These are phyloP conservation scores for Meandrusa payeni DNA, from an alignment of 2,888 invertebrate species.

Conservation along the genomic window DNA sequence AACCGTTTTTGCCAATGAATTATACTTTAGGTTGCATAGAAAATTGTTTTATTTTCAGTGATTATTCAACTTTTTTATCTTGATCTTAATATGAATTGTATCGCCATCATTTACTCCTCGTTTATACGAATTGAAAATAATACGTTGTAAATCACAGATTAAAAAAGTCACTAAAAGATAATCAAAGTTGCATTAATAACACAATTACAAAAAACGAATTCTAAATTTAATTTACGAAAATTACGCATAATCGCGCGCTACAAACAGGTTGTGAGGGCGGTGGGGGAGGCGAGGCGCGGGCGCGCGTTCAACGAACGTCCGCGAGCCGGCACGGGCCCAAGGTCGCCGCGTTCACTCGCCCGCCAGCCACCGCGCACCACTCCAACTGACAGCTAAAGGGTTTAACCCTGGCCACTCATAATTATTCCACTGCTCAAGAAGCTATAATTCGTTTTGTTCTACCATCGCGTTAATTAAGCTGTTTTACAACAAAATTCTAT, in stretches of 20 bases:
- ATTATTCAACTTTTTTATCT: too few relatives aligned
- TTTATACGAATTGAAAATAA: too few relatives aligned
- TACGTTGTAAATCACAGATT: too few relatives aligned
- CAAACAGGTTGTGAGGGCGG: slow-evolving; percentile 57
- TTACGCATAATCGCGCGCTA: slow-evolving; percentile 54
- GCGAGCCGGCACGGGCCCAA: slow-evolving; percentile 73
- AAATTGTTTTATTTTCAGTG: too few relatives aligned
- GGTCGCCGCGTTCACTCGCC: slow-evolving; percentile 62
- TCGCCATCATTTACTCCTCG: too few relatives aligned
- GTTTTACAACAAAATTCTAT: too few relatives aligned
- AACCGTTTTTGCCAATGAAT: too few relatives aligned
- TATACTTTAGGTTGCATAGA: too few relatives aligned
- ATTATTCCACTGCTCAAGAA: slow-evolving; percentile 24
- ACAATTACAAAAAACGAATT: slow-evolving; percentile 6
- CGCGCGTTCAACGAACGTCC: slow-evolving; percentile 78
- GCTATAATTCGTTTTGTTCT: slow-evolving; percentile 13
- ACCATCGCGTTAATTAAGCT: slow-evolving; percentile 8
- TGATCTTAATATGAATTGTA: too few relatives aligned
- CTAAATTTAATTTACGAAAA: slow-evolving; percentile 52
- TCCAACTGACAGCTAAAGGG: slow-evolving; percentile 35
- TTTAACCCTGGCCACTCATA: slow-evolving; percentile 38
- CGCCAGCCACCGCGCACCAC: slow-evolving; percentile 43
- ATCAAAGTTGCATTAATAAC: too few relatives aligned
- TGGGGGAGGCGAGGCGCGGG: slow-evolving; percentile 37
- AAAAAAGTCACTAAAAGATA: too few relatives aligned